Evolutionary conservation across 2,888 invertebrate species (phyloP).

Genomic region (Protophormia terraenovae): DNA sequence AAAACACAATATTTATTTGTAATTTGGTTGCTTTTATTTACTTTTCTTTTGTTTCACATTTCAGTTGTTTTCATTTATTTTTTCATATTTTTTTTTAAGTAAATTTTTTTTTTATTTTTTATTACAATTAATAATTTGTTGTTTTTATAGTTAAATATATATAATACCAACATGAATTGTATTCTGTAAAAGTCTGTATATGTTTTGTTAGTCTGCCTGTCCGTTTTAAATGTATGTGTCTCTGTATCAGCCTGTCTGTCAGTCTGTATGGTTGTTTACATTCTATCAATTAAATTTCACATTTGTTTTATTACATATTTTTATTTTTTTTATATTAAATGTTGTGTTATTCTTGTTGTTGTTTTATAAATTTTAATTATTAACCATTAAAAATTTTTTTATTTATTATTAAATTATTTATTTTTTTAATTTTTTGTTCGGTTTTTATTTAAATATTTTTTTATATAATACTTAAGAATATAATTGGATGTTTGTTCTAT

Average conservation of each 20-base stretch:
- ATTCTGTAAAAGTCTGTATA: neutral
- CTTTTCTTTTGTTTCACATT: slow-evolving; percentile 44
- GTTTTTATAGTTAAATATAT: slow-evolving; percentile 1
- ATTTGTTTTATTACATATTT: slow-evolving; percentile 31
- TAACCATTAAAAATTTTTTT: slow-evolving; percentile 57
- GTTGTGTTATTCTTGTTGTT: neutral
- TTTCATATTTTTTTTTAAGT: neutral
- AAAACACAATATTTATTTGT: slow-evolving; percentile 16
- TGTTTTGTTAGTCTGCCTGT: neutral
- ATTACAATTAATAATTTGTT: slow-evolving; percentile 38
- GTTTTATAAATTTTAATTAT: slow-evolving; percentile 58
- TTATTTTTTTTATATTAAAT: slow-evolving; percentile 9
- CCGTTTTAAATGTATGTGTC: neutral
- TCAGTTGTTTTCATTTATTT: slow-evolving; percentile 31
- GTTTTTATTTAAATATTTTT: slow-evolving; percentile 7
- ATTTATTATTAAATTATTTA: neutral
- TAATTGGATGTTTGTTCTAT: slow-evolving; percentile 55
- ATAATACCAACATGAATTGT: slow-evolving; percentile 44
- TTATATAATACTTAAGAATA: slow-evolving; percentile 54
- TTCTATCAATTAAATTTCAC: slow-evolving; percentile 28
- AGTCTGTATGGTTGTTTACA: slow-evolving; percentile 11
- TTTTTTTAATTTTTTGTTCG: neutral
- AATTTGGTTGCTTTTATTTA: slow-evolving; percentile 42
- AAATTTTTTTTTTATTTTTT: slow-evolving; percentile 20
- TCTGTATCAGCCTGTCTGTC: neutral